A percentile compares a stretch with the other conserved stretches of the same genome.
Conservation (phyloP, 2,888 invertebrate genomes). For the Serripes groenlandicus region DNA sequence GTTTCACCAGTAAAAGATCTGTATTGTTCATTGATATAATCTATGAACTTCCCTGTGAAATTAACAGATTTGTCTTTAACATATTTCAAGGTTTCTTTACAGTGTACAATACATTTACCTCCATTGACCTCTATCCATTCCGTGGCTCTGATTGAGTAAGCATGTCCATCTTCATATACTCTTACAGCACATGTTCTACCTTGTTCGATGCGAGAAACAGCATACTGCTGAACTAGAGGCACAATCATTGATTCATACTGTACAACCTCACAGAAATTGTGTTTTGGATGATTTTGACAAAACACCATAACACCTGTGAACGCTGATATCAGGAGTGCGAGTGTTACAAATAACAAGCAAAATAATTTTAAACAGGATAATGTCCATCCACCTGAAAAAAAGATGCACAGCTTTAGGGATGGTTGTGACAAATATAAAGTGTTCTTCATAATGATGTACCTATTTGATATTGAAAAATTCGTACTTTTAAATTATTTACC, state of each 20-base stretch:
- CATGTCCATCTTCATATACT: conserved; percentile 2
- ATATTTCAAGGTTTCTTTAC: background rate
- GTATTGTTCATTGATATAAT: conserved; percentile 41
- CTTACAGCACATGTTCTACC: conserved; percentile 33
- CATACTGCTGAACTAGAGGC: conserved; percentile 51
- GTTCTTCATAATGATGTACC: too few species aligned
- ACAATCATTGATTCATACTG: conserved; percentile 52
- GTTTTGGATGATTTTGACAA: conserved; percentile 56
- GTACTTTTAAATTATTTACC: too few species aligned
- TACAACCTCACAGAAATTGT: conserved; percentile 55
- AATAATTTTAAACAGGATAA: conserved; percentile 48
- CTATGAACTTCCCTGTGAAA: background rate
- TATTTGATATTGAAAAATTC: too few species aligned
- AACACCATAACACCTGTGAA: conserved; percentile 42
- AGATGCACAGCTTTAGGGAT: too few species aligned
- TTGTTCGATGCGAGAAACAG: conserved; percentile 43
- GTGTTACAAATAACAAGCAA: conserved; percentile 46
- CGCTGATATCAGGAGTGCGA: conserved; percentile 49
- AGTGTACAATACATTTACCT: conserved; percentile 15
- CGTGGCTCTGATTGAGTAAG: conserved; percentile 25
- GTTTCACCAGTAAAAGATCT: conserved; percentile 53
- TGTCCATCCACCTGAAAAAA: too few species aligned
- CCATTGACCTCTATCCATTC: conserved; percentile 49
- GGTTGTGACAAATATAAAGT: too few species aligned
- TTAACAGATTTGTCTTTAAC: background rate